Conservation (phyloP, 1,140 invertebrate genomes). For the Hesperophylax magnus region DNA sequence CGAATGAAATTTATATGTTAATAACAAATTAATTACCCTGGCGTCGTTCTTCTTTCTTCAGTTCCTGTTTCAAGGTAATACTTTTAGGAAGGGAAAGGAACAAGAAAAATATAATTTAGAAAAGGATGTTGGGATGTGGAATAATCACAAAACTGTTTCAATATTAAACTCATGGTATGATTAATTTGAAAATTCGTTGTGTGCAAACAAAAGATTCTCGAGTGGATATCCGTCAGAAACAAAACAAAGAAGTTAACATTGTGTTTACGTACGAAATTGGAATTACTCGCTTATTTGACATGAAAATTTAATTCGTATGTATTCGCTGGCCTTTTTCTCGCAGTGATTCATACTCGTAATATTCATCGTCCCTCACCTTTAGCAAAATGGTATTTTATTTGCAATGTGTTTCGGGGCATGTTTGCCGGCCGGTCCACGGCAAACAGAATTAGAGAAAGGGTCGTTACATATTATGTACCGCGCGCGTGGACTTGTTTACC, state of each 20-base stretch:
- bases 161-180: too few species aligned
- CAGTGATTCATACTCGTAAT: conserved; percentile 20
- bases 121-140: too few species aligned
- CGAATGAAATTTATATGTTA: too few species aligned
- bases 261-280: conserved; percentile 17
- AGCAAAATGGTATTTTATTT: conserved; percentile 59
- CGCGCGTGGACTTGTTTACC: conserved; percentile 57
- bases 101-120: too few species aligned
- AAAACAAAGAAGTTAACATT: conserved; percentile 6
- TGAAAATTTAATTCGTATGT: conserved; percentile 33
- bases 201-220: neutral
- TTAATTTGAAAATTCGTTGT: neutral
- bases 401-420: conserved; percentile 56
- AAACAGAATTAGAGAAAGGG: conserved; percentile 58
- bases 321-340: conserved; percentile 29
- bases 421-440: conserved; percentile 56
- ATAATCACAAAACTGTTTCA: too few species aligned
- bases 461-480: conserved; percentile 43
- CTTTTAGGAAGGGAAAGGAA: too few species aligned
- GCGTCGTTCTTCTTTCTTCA: too few species aligned
- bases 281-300: conserved; percentile 26
- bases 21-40: too few species aligned
- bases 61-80: too few species aligned
- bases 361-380: conserved; percentile 43
- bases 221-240: neutral